phyloP scores from a whole-genome alignment of 1,140 invertebrate species.

The Neomicropteryx cornuta region DNA sequence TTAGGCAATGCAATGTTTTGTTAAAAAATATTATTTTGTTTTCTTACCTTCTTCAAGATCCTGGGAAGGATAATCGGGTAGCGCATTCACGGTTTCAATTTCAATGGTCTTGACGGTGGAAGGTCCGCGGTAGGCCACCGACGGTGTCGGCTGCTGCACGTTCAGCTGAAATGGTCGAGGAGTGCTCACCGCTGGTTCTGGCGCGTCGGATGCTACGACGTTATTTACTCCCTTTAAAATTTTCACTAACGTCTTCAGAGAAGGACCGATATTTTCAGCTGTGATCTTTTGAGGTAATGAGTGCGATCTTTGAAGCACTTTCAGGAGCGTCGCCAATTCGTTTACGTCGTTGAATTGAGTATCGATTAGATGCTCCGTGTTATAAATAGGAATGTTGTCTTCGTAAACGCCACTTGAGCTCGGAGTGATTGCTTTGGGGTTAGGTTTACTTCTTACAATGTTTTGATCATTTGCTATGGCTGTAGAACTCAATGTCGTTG shows the following conservation, averaged over 20 bases:
- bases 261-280: constrained; percentile 63
- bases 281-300: constrained; percentile 61
- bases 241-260: constrained; percentile 61
- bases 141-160: constrained; percentile 13
- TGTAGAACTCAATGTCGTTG: constrained; percentile 14
- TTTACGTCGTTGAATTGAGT: constrained; percentile 18
- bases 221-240: constrained; percentile 54
- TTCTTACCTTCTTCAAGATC: constrained; percentile 13
- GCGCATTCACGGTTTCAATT: too few relatives aligned
- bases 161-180: constrained; percentile 25
- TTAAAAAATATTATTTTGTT: too few relatives aligned
- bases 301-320: constrained; percentile 58
- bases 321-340: constrained; percentile 39
- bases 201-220: constrained; percentile 12
- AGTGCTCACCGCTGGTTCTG: constrained; percentile 20
- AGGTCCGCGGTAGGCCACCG: constrained; percentile 12
- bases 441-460: too few relatives aligned
- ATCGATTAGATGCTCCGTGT: constrained; percentile 12
- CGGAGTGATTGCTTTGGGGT: too few relatives aligned
- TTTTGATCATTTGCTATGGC: neutral
- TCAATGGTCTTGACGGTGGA: constrained; percentile 13
- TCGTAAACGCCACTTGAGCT: too few relatives aligned
- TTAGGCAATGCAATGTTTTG: too few relatives aligned
- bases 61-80: constrained; percentile 14
- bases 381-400: too few relatives aligned